Conservation (phyloP, 2,113 vertebrate species). For the Daphoenositta chrysoptera region DNA sequence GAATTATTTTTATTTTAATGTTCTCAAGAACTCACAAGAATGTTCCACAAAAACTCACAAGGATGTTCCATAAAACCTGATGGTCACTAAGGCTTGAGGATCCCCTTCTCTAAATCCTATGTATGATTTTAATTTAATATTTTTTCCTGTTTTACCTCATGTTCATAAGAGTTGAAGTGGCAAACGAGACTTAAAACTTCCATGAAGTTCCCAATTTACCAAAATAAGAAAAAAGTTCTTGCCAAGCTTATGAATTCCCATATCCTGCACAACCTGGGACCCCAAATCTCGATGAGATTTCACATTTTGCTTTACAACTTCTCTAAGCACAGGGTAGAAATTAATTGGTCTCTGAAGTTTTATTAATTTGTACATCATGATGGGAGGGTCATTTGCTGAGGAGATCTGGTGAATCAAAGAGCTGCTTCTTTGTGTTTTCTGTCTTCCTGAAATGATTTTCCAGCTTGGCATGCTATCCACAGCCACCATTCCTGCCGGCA, state of each 20-base stretch:
- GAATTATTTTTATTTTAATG: background rate
- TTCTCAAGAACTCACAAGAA: background rate
- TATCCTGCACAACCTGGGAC: background rate
- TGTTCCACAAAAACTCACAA: background rate
- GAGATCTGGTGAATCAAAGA: background rate
- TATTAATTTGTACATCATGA: background rate
- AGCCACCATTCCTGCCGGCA: background rate
- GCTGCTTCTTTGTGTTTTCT: background rate
- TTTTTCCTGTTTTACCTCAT: background rate
- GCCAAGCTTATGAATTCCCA: background rate
- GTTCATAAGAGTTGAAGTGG: rapidly evolving
- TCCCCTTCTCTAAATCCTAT: background rate
- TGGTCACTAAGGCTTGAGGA: too few relatives aligned
- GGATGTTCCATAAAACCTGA: background rate
- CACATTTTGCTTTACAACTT: background rate
- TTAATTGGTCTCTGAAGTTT: background rate
- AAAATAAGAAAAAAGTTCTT: background rate
- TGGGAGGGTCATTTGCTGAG: background rate
- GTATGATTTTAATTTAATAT: background rate
- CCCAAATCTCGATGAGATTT: background rate
- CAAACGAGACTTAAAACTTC: background rate
- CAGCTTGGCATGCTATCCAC: background rate
- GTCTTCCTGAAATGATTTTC: background rate
- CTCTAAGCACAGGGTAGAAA: background rate
- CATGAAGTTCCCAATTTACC: background rate